Evolutionary conservation across 92 coral and sea anemone species (phyloP).

Genomic region (Palythoa grandiflora): DNA sequence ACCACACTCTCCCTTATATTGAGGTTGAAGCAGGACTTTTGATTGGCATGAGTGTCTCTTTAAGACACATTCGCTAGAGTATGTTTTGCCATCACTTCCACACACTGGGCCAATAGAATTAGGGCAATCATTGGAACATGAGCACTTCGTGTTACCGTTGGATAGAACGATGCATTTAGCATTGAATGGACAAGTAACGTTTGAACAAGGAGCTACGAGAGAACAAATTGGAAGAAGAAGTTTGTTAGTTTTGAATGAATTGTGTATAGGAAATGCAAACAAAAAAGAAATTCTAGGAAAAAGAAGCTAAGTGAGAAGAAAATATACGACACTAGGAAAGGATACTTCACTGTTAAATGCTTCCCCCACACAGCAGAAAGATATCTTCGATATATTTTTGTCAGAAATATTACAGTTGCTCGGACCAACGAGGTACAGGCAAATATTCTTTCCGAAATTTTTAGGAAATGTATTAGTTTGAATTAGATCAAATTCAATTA

Average conservation of each 20-base stretch:
- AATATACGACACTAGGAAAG: not conserved
- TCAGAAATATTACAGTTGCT: not conserved
- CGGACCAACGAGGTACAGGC: not conserved
- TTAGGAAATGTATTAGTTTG: too few species aligned
- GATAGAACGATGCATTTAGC: slow-evolving; percentile 69
- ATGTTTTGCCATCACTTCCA: slow-evolving; percentile 77
- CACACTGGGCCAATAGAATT: slow-evolving; percentile 71
- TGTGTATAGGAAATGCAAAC: not conserved
- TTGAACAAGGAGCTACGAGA: slow-evolving; percentile 70
- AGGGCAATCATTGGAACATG: slow-evolving; percentile 77
- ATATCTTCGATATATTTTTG: too few species aligned
- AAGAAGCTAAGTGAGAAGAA: not conserved
- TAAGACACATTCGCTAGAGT: slow-evolving; percentile 67
- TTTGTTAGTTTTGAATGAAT: not conserved
- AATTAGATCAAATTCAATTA: too few species aligned
- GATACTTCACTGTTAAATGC: too few species aligned
- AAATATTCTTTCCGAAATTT: not conserved
- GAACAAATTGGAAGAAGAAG: not conserved
- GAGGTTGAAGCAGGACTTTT: slow-evolving; percentile 59
- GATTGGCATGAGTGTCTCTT: slow-evolving; percentile 76
- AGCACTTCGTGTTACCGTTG: slow-evolving; percentile 69
- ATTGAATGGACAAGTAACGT: slow-evolving; percentile 69
- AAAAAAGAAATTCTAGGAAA: too few species aligned
- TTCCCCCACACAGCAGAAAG: too few species aligned
- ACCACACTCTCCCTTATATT: slow-evolving; percentile 86